A percentile compares a stretch with the other conserved stretches of the same genome.
Conservation (phyloP, 2,888 invertebrate genomes). For the Sphaerophoria taeniata region DNA sequence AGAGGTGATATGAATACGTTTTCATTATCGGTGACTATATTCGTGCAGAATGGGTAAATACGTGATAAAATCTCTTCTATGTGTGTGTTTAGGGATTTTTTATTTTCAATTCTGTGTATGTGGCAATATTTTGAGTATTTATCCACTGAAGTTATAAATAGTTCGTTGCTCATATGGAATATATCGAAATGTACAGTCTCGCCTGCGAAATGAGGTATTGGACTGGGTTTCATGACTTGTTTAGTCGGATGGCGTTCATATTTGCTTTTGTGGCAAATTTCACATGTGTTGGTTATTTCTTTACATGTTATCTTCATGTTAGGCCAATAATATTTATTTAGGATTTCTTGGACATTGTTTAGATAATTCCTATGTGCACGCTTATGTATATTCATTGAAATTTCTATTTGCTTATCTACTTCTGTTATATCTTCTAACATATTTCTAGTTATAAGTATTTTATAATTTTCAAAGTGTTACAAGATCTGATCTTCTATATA, state of each 20-base stretch:
- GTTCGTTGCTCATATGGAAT: slow-evolving; percentile 2
- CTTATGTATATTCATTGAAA: no score
- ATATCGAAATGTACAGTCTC: slow-evolving; percentile 2
- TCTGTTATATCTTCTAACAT: no score
- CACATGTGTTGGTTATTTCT: neutral
- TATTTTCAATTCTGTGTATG: slow-evolving; percentile 1
- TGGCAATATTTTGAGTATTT: slow-evolving; percentile 5
- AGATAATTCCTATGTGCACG: no score
- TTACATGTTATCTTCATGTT: neutral
- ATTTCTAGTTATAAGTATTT: no score
- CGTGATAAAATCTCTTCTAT: neutral
- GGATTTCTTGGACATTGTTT: no score
- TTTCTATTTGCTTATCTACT: no score
- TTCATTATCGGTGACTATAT: slow-evolving; percentile 1
- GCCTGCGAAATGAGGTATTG: slow-evolving; percentile 1
- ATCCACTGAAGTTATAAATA: neutral
- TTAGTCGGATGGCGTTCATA: neutral
- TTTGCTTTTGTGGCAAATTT: neutral
- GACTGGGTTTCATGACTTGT: neutral
- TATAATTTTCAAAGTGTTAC: no score
- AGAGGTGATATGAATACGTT: neutral
- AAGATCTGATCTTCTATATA: no score
- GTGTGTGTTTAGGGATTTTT: neutral
- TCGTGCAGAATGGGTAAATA: neutral
- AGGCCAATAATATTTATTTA: no score